Base-by-base conservation (phyloP, 2,797 vertebrate genomes). In the Spea hammondii region DNA sequence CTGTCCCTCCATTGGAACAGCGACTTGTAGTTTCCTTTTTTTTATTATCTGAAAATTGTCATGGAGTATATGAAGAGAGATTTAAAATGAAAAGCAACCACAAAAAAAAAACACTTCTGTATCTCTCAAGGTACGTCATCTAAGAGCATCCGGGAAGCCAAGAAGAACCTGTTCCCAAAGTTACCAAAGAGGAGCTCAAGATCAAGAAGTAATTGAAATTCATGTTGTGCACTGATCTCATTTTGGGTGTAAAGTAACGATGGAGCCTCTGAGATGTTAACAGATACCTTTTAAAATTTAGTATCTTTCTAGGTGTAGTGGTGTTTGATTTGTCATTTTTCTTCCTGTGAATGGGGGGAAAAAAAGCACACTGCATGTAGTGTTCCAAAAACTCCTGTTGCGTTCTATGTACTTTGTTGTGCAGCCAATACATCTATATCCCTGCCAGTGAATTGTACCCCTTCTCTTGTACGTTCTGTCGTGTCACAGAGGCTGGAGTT, bases 121-220 rank as follows among this genome's bases (percentile, higher is more conserved):
- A 75, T 89, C 83, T 87, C 84, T 88, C 86, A 88, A 87, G 88
- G 86, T 87, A 86, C 83, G 77, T 84, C 83, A 79, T 54, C 84
- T 87, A 88, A 88, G 89, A 86, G 76, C 85, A 86, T 84, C 84
- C 86, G 84, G 87, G 86, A 85, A 85, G 84, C 85, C 86, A 89
- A 84, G 84, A 78, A 76, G 85, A 86, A 86, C 84, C 87, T 87
- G 79, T 89, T 86, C 80, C 83, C 88, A 88, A 89, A 90, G 83
- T 87, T 84, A 83, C 85, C 85, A 87, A 82, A 87, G 85, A 86
- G 88, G 86, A 88, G 86, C 84, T 86, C 84, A 85, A 88, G 88
- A 86, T 89, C 87, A 86, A 87, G 89, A 89, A 90, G 88, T 89
- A 88, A 86, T 84, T 86, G 84, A 87, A 85, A 87, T 87, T 83